Percentiles rank a stretch among this genome's conserved stretches.
Evolutionary conservation across 2,797 vertebrate genomes (phyloP).

Genomic region (Pseudochaenichthys georgianus): DNA sequence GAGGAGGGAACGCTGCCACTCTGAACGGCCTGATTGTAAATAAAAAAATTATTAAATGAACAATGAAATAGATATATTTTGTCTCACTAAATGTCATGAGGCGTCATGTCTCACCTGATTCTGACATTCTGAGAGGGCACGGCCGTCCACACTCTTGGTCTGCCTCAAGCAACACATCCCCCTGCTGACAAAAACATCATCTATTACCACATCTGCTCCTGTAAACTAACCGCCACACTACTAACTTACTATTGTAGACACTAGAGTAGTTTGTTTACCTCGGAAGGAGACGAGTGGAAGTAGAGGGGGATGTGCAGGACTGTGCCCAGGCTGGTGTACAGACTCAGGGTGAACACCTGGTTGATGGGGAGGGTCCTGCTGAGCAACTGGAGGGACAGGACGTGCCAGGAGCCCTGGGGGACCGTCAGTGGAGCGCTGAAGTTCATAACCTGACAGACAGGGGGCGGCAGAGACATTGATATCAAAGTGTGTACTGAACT

Average conservation of each 20-base stretch:
- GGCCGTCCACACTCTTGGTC: conserved; percentile 90
- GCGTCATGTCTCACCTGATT: conserved; percentile 84
- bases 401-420: conserved; percentile 91
- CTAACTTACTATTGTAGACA: neutral
- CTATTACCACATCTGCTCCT: conserved; percentile 18
- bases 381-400: conserved; percentile 91
- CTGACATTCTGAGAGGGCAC: conserved; percentile 90
- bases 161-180: conserved; percentile 87
- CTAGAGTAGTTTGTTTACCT: conserved; percentile 79
- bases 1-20: conserved; percentile 92
- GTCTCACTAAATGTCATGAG: neutral
- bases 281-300: conserved; percentile 83
- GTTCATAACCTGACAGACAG: conserved; percentile 88
- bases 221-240: neutral
- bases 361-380: conserved; percentile 84
- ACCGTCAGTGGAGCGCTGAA: conserved; percentile 88
- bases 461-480: conserved; percentile 49
- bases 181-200: conserved; percentile 78
- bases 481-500: neutral
- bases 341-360: conserved; percentile 86
- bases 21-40: conserved; percentile 82
- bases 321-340: conserved; percentile 89
- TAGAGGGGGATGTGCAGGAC: conserved; percentile 90
- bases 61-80: neutral
- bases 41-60: neutral